phyloP scores from a whole-genome alignment of 2,797 vertebrate species.

The Delichon dasypus region DNA sequence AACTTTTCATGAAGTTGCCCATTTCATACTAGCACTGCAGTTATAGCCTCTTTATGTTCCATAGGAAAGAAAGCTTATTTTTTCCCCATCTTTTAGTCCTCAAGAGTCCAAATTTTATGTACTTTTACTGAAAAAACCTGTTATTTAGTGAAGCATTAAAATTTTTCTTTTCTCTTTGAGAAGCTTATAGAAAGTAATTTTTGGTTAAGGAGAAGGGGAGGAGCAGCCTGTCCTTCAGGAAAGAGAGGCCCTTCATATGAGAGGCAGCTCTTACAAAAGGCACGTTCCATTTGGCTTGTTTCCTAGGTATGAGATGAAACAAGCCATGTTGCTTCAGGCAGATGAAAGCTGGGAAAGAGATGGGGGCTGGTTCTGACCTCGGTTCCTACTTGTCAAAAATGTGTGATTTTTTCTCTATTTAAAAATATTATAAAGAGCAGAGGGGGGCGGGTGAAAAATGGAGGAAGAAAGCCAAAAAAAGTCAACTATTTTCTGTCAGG shows the following conservation, averaged over 20 bases:
- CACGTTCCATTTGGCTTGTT: conserved; percentile 34
- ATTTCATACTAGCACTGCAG: background rate
- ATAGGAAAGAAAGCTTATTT: background rate
- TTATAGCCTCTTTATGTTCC: background rate
- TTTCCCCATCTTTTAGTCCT: background rate
- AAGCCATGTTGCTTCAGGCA: conserved; percentile 38
- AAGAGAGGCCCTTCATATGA: background rate
- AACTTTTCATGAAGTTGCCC: background rate
- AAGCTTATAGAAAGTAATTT: background rate
- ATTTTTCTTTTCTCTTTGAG: background rate
- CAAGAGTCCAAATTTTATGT: background rate
- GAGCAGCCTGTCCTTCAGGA: background rate
- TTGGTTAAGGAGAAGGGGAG: background rate
- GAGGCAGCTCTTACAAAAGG: background rate
- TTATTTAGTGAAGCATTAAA: background rate
- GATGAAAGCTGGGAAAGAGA: conserved; percentile 42
- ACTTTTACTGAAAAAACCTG: background rate
- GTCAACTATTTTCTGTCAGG: conserved; percentile 41
- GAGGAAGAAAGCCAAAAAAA: conserved; percentile 50
- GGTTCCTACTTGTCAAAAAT: conserved; percentile 54
- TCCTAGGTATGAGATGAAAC: conserved; percentile 39
- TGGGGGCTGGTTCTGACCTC: conserved; percentile 39
- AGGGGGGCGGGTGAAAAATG: conserved; percentile 23
- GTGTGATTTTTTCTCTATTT: conserved; percentile 47
- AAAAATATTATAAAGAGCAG: conserved; percentile 29